A percentile compares a stretch with the other conserved stretches of the same genome.
Evolutionary conservation across 2,888 invertebrate genomes (phyloP).

Genomic region (Hypselothyrea guttata): DNA sequence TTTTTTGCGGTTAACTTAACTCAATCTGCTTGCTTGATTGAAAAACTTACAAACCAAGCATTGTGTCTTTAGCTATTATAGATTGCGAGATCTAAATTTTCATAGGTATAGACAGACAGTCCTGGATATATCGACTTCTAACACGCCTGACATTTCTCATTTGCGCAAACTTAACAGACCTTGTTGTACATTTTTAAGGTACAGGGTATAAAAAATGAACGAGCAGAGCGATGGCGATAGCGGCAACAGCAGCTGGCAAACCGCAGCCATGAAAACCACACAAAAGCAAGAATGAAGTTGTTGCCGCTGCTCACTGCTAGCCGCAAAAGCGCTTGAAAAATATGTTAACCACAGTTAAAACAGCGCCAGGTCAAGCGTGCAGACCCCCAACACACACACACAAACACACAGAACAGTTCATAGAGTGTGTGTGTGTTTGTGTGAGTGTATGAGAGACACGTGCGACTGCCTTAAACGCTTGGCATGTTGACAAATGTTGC

Average conservation of each 20-base stretch:
- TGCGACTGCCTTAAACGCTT: conserved; percentile 65
- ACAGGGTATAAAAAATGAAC: background rate
- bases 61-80: no score
- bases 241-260: conserved; percentile 56
- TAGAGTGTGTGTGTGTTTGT: conserved; percentile 10
- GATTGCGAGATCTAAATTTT: no score
- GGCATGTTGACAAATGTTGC: conserved; percentile 77
- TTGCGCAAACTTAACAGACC: no score
- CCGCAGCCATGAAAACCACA: conserved; percentile 77
- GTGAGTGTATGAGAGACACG: conserved; percentile 29
- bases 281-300: conserved; percentile 78
- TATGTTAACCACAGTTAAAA: conserved; percentile 76
- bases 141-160: no score
- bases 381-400: conserved; percentile 33
- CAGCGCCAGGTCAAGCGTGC: conserved; percentile 76
- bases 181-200: no score
- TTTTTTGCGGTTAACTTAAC: no score
- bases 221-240: conserved; percentile 10
- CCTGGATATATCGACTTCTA: no score
- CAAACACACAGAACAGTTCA: conserved; percentile 10
- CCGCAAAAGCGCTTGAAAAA: conserved; percentile 78
- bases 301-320: conserved; percentile 68
- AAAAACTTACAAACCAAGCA: no score
- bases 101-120: no score
- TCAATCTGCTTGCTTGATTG: no score